Percentiles rank a stretch among this genome's conserved stretches.
phyloP scores from a whole-genome alignment of 1,140 invertebrate species.

The Drosophila albomicans region DNA sequence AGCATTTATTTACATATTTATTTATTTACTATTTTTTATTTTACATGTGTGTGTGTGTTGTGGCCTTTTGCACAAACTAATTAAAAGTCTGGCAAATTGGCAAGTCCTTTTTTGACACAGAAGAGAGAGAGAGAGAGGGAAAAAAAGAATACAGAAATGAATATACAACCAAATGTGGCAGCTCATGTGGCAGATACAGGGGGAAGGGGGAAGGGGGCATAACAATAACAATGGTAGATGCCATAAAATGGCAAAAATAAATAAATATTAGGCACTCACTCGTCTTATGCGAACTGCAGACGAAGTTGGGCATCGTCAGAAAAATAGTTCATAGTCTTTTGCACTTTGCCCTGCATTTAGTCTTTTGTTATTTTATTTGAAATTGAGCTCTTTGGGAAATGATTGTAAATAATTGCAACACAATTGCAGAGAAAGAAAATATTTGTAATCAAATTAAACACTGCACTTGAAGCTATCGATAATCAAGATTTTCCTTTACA shows the following conservation, averaged over 20 bases:
- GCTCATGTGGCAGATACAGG: not conserved
- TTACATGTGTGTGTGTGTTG: slow-evolving; percentile 9
- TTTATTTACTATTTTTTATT: slow-evolving; percentile 24
- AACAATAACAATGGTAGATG: slow-evolving; percentile 31
- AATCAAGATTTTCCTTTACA: too few relatives aligned
- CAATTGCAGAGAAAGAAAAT: too few relatives aligned
- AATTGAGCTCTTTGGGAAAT: not conserved
- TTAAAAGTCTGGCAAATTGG: slow-evolving; percentile 63
- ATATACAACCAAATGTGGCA: slow-evolving; percentile 53
- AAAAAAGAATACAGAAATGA: not conserved
- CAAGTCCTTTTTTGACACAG: slow-evolving; percentile 1
- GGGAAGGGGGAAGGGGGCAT: not conserved
- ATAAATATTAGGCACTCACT: slow-evolving; percentile 69
- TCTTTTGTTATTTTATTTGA: not conserved
- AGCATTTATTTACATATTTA: slow-evolving; percentile 40
- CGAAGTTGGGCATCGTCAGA: not conserved
- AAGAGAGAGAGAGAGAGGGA: not conserved
- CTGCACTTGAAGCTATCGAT: too few relatives aligned
- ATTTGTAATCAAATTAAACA: too few relatives aligned
- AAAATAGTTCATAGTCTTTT: not conserved
- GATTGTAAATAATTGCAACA: too few relatives aligned
- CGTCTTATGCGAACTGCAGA: slow-evolving; percentile 55
- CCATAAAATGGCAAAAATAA: slow-evolving; percentile 60
- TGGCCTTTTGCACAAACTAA: slow-evolving; percentile 65
- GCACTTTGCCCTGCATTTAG: not conserved